phyloP scores from a whole-genome alignment of 2,797 vertebrate species.

The Siniperca scherzeri region DNA sequence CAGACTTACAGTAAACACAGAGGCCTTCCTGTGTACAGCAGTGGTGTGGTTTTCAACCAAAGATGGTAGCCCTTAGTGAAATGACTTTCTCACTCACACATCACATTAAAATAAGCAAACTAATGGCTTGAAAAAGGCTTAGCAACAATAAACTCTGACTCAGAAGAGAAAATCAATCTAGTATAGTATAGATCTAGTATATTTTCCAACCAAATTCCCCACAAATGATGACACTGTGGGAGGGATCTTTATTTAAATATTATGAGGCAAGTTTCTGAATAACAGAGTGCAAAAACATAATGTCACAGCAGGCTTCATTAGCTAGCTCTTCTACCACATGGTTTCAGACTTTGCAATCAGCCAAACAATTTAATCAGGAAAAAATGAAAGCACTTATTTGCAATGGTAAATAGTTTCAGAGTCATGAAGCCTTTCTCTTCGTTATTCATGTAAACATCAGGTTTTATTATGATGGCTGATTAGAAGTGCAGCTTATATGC shows the following conservation, averaged over 20 bases:
- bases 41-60: slow-evolving; percentile 10
- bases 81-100: background rate
- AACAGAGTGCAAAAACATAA: background rate
- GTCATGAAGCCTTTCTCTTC: background rate
- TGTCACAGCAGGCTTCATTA: background rate
- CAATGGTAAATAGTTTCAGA: background rate
- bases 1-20: slow-evolving; percentile 65
- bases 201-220: background rate
- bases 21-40: slow-evolving; percentile 16
- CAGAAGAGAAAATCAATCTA: background rate
- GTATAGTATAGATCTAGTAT: background rate
- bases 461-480: background rate
- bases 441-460: background rate
- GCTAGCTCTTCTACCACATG: too few species aligned
- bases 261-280: background rate
- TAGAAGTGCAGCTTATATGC: background rate
- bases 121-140: background rate
- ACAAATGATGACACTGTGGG: background rate
- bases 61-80: slow-evolving; percentile 19
- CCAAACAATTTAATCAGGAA: background rate
- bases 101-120: slow-evolving; percentile 9
- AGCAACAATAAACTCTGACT: background rate
- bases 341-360: slow-evolving; percentile 6
- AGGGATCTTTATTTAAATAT: background rate
- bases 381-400: background rate